Conservation (phyloP, 2,113 vertebrate species). For the Microtus oregoni region DNA sequence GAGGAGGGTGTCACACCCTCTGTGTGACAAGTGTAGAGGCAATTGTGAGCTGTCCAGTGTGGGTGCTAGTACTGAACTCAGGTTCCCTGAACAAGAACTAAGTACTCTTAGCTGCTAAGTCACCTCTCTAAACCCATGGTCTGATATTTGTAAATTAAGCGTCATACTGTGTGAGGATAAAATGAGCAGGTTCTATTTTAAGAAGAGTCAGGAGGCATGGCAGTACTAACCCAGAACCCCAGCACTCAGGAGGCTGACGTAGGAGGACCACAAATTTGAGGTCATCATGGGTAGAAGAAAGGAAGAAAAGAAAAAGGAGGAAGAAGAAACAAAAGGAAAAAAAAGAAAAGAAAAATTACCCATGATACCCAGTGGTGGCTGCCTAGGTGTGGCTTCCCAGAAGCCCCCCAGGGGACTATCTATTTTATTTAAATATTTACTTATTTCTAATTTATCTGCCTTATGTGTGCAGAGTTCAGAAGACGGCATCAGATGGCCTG, state of each 20-base stretch:
- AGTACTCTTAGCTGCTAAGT: not conserved
- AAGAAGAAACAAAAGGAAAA: not conserved
- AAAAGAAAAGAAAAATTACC: not conserved
- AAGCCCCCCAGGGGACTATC: not conserved
- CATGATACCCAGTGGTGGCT: not conserved
- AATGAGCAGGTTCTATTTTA: not conserved
- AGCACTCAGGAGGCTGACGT: not conserved
- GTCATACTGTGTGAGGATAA: not conserved
- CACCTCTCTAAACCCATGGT: not conserved
- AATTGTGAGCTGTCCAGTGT: not conserved
- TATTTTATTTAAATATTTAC: not conserved
- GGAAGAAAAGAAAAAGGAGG: not conserved
- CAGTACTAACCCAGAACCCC: not conserved
- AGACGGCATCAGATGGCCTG: not conserved
- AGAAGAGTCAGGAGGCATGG: not conserved
- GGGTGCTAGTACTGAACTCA: not conserved
- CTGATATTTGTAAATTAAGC: not conserved
- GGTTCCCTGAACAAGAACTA: not conserved
- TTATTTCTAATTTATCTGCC: not conserved
- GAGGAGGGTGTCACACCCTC: not conserved
- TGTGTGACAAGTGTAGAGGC: not conserved
- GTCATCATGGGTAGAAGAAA: not conserved
- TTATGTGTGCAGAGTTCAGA: not conserved
- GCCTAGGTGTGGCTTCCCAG: not conserved
- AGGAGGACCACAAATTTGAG: not conserved